Evolutionary conservation across 1,140 invertebrate genomes (phyloP).

Genomic region (Ceratitis capitata): DNA sequence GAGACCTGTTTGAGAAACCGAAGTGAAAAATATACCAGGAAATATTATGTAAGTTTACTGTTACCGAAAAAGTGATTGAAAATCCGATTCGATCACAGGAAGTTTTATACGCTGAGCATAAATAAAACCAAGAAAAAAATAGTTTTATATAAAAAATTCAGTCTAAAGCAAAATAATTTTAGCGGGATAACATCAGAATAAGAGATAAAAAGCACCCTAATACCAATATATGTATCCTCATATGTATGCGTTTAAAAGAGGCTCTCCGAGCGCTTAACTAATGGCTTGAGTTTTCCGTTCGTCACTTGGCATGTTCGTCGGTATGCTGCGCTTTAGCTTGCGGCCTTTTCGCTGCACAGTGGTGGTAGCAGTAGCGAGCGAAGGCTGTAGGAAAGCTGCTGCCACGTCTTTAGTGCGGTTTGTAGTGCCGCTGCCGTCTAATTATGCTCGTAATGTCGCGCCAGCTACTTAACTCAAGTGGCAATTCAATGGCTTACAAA

Average conservation of each 20-base stretch:
- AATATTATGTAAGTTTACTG: no score
- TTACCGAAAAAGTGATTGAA: no score
- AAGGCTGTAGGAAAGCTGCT: not conserved
- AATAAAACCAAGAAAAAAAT: no score
- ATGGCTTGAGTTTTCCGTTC: not conserved
- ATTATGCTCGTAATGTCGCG: not conserved
- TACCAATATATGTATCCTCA: no score
- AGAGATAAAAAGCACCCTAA: no score
- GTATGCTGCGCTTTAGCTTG: not conserved
- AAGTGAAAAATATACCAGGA: no score
- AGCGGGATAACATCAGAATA: no score
- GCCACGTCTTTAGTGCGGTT: not conserved
- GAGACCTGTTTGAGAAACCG: no score
- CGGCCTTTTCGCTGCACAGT: not conserved
- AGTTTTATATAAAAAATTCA: no score
- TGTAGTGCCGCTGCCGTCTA: not conserved
- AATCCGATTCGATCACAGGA: no score
- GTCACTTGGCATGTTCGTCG: not conserved
- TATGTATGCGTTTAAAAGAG: not conserved
- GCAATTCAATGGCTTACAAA: constrained; percentile 14
- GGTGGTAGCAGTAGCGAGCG: not conserved
- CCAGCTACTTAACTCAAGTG: constrained; percentile 12
- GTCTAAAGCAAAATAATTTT: no score
- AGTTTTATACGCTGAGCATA: no score
- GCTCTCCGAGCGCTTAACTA: not conserved